These are phyloP conservation scores for Zaprionus nigranus DNA, from an alignment of 1,140 invertebrate genomes.

Conservation along the genomic window DNA sequence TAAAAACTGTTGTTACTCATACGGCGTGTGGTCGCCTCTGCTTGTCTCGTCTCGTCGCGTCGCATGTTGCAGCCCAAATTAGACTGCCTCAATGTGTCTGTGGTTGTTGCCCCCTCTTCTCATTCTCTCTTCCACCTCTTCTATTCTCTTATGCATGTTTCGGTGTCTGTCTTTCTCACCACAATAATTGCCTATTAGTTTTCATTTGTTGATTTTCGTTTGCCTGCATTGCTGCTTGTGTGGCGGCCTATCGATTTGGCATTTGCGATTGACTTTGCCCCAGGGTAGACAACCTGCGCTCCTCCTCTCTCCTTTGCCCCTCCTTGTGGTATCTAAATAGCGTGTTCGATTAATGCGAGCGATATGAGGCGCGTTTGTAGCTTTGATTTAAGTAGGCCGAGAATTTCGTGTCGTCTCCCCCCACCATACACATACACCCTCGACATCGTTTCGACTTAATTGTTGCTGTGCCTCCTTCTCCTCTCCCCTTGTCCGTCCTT, in stretches of 20 bases:
- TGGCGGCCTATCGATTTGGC: conserved; percentile 24
- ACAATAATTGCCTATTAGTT: conserved; percentile 77
- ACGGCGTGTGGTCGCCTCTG: neutral
- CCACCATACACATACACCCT: neutral
- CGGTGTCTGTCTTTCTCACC: conserved; percentile 19
- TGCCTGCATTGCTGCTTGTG: conserved; percentile 30
- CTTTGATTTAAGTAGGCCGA: conserved; percentile 26
- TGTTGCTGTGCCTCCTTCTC: neutral
- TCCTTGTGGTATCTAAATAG: conserved; percentile 9
- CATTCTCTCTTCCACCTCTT: neutral
- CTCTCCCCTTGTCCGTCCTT: neutral
- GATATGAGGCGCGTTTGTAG: conserved; percentile 15
- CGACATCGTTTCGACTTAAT: conserved; percentile 26
- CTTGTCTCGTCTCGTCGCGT: neutral
- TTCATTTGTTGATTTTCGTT: conserved; percentile 77
- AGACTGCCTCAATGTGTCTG: conserved; percentile 1
- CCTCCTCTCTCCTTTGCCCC: neutral
- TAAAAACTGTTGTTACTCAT: conserved; percentile 7
- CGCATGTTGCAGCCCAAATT: conserved; percentile 2
- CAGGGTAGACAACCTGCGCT: neutral
- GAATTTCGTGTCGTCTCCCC: neutral
- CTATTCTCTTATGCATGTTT: neutral
- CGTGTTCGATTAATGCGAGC: conserved; percentile 20
- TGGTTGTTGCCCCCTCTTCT: neutral
- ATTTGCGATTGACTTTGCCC: conserved; percentile 12